Base-by-base conservation (phyloP, 2,888 invertebrate species). In the Emesis russula region DNA sequence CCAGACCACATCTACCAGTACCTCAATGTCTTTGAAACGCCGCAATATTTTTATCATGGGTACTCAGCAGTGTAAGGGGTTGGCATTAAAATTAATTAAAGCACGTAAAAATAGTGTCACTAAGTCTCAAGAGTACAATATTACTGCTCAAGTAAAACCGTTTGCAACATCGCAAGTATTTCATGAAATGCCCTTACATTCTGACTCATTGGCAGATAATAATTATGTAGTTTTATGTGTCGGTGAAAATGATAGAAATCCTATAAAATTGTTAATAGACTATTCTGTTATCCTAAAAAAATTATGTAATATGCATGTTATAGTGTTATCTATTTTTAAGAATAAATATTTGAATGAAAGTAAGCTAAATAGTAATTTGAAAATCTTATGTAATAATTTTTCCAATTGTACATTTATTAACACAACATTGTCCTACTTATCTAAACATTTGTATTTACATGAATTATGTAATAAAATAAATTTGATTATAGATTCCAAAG, bases 351-450 rank as follows among this genome's bases (percentile, higher is more conserved):
- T 63, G 2, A 63, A 63, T 63, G 63, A 63, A 63, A 63, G 11
- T 18, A 63, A 25, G 63, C 63, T 63, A 2, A 63, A 63, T 18
- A 63, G 9, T 63, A 13, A 11, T n/a, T 63, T 63, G 13, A 63
- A 63, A 63, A 25, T 4, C 13, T 13, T 63, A 18, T 63, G 63
- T 18, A 18, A 18, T 0, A 18, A 63, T 25, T 63, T 63, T 63
- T 25, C 63, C 11, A 63, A 63, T 63, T 63, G 63, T 63, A 63
- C 63, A 63, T 63, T 63, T 63, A 25, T 63, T 13, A 63, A 13
- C 25, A 63, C 63, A 13, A 53, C 9, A 13, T 63, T 13, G 11
- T 18, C 63, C 0, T 63, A 13, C 9, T 63, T 63, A 13, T 63
- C 63, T 63, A 63, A 63, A 63, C 63, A 13, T 63, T 18, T 63